Base-by-base conservation (phyloP, 2,888 invertebrate genomes). In the Eristalinus sepulchralis region DNA sequence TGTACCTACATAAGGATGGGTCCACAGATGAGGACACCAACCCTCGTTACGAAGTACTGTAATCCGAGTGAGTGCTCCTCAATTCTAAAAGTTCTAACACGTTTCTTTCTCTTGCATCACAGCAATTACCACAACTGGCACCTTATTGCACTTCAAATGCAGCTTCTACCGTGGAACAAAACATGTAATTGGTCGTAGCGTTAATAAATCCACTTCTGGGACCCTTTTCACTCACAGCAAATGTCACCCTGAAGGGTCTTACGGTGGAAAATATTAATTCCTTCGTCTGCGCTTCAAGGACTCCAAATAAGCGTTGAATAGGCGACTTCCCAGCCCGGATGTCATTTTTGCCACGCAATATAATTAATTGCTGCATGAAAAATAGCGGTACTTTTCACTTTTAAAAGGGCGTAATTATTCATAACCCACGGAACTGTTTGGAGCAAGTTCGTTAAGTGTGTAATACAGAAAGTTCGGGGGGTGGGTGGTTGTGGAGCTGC, bases 281-380 rank as follows among this genome's bases (percentile, higher is more conserved):
- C 60, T 68, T 17, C 72, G 8, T 62, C 24, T 24, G 34, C 47
- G 76, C 62, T 17, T 76, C 36, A 39, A 81, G 76, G 71, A 76
- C 75, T 71, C 22, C 8, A 72, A 81, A 81, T 64, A 77, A 81
- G 63, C 85, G 77, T 85, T 85, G 85, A 85, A 85, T 85, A 68
- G 77, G 81, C 59, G 31, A 55, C 81, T 81, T 85, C 68, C 81
- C 68, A 85, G 72, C 67, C 68, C 81, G 85, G 81, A 81, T 77
- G 77, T 70, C 85, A 73, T 81, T 81, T 77, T 81, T 81, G 90
- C 90, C 91, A 91, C 90, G 91, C 91, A 91, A 91, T 91, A 91
- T 91, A 91, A 91, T 91, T 91, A 91, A 91, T 91, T 91, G 91
- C 89, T 89, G 88, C 89, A 88, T 80, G 83, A 85, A 77, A 85